Percentiles rank a stretch among this genome's conserved stretches.
Evolutionary conservation across 2,888 invertebrate genomes (phyloP).

Genomic region (Thelaira solivaga): DNA sequence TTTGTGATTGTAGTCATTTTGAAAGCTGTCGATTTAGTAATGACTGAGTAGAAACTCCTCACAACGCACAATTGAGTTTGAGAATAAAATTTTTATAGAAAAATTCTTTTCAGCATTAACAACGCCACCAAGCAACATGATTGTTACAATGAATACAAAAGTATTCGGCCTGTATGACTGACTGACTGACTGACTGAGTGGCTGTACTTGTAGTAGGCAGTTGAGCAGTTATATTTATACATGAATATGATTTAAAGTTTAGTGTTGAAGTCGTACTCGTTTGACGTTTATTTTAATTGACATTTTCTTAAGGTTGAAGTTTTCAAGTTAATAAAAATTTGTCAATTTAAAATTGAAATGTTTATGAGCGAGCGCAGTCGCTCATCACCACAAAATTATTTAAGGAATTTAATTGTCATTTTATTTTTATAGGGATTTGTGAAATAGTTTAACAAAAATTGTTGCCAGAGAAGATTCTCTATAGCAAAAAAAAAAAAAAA

Average conservation of each 20-base stretch:
- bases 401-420: conserved; percentile 52
- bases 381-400: conserved; percentile 24
- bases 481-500: too few relatives aligned
- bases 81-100: conserved; percentile 42
- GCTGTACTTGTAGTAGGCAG: background rate
- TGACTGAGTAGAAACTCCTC: conserved; percentile 54
- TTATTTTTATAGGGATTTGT: conserved; percentile 59
- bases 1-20: conserved; percentile 18
- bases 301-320: conserved; percentile 50
- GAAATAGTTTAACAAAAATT: conserved; percentile 44
- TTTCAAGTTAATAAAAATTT: conserved; percentile 69
- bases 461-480: background rate
- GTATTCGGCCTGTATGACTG: background rate
- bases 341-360: conserved; percentile 72
- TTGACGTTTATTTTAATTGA: conserved; percentile 55
- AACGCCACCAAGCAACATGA: conserved; percentile 9
- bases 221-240: background rate
- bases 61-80: conserved; percentile 37
- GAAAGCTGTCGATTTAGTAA: conserved; percentile 59
- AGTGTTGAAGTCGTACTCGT: conserved; percentile 42
- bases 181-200: background rate
- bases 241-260: conserved; percentile 36
- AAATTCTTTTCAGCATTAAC: conserved; percentile 15
- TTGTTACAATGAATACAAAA: conserved; percentile 15
- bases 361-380: conserved; percentile 33